phyloP scores from a whole-genome alignment of 2,113 vertebrate species.

The Erinaceus europaeus region DNA sequence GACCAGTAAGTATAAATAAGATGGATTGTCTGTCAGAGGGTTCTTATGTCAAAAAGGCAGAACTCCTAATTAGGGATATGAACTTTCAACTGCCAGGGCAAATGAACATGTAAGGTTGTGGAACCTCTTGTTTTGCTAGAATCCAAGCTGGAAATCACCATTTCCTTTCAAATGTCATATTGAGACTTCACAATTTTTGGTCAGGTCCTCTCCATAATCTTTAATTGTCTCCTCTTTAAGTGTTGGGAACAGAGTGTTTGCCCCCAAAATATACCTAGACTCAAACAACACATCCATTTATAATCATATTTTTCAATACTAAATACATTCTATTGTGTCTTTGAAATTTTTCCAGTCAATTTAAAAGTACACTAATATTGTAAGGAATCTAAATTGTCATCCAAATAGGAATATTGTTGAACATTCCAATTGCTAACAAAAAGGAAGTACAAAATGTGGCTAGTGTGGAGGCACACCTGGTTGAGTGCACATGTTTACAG shows the following conservation, averaged over 20 bases:
- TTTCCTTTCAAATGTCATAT: not conserved
- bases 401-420: not conserved
- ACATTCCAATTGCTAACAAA: not conserved
- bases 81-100: constrained; percentile 36
- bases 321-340: not conserved
- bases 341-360: not conserved
- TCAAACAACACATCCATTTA: not conserved
- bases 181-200: not conserved
- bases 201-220: not conserved
- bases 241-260: not conserved
- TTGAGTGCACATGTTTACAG: no score
- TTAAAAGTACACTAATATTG: not conserved
- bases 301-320: not conserved
- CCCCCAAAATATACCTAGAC: not conserved
- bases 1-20: constrained; percentile 22
- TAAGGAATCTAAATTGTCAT: not conserved
- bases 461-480: no score
- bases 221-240: not conserved
- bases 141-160: not conserved
- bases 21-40: not conserved
- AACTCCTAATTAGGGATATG: constrained; percentile 40
- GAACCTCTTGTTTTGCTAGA: constrained; percentile 10
- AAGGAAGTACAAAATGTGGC: not conserved
- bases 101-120: not conserved
- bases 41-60: not conserved